phyloP scores from a whole-genome alignment of 2,797 vertebrate genomes.

The Rhyacichthys aspro region DNA sequence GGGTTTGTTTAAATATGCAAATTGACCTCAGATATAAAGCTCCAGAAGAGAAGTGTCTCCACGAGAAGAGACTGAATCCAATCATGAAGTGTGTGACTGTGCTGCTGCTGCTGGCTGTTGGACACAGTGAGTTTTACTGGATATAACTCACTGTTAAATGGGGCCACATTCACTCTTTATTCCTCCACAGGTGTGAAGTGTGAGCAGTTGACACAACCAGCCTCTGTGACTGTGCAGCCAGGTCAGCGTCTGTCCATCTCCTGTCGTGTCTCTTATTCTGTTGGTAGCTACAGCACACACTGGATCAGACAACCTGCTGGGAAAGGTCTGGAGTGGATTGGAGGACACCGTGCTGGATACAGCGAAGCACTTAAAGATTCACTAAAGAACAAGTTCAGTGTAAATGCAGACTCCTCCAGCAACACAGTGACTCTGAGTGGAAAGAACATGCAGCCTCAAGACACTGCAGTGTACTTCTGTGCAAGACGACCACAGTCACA shows the following conservation, averaged over 20 bases:
- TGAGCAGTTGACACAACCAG: conserved; percentile 16
- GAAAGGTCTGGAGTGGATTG: conserved; percentile 31
- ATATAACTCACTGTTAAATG: too few relatives aligned
- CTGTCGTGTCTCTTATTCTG: conserved; percentile 19
- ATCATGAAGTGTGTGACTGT: too few relatives aligned
- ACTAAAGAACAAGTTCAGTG: conserved; percentile 3
- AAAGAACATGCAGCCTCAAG: not conserved
- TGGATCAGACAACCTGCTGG: conserved; percentile 23
- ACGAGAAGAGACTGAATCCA: too few relatives aligned
- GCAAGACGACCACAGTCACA: too few relatives aligned
- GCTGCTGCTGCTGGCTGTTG: too few relatives aligned
- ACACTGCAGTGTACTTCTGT: not conserved
- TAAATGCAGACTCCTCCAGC: not conserved
- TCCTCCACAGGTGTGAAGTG: conserved; percentile 16
- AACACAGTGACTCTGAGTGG: not conserved
- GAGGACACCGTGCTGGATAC: not conserved
- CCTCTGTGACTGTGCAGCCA: conserved; percentile 10
- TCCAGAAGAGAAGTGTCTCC: too few relatives aligned
- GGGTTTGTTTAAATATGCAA: too few relatives aligned
- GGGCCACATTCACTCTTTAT: too few relatives aligned
- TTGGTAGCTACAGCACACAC: not conserved
- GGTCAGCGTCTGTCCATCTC: conserved; percentile 21
- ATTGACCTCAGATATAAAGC: too few relatives aligned
- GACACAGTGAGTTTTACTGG: too few relatives aligned
- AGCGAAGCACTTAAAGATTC: not conserved